Evolutionary conservation across 2,888 invertebrate species (phyloP).

Genomic region (Heliconius cydno): DNA sequence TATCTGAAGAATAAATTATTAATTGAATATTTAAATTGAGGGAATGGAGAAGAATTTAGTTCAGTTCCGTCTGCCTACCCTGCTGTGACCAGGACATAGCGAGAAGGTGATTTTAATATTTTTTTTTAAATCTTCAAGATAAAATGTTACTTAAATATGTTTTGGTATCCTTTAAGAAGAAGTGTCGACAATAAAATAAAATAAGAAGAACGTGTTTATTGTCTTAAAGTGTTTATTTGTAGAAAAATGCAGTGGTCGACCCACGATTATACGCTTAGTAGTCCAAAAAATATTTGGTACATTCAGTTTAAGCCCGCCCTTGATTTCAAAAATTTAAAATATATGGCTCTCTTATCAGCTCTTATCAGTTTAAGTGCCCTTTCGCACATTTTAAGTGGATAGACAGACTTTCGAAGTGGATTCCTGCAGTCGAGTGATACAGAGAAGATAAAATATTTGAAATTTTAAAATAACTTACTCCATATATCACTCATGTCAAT

Average conservation of each 20-base stretch:
- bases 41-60: too few relatives aligned
- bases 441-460: slow-evolving; percentile 1
- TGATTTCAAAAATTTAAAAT: neutral
- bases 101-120: too few relatives aligned
- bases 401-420: slow-evolving; percentile 13
- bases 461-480: slow-evolving; percentile 2
- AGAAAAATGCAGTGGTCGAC: neutral
- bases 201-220: neutral
- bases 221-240: neutral
- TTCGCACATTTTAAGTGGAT: slow-evolving; percentile 24
- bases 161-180: too few relatives aligned
- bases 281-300: neutral
- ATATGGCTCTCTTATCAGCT: neutral
- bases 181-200: too few relatives aligned
- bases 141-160: too few relatives aligned
- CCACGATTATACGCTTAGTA: neutral
- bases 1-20: too few relatives aligned
- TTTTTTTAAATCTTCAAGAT: too few relatives aligned
- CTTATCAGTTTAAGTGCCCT: slow-evolving; percentile 15
- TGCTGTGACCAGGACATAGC: too few relatives aligned
- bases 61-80: too few relatives aligned
- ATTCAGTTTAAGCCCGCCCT: neutral
- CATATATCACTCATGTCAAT: neutral
- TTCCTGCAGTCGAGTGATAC: slow-evolving; percentile 1
- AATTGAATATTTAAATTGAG: too few relatives aligned